Conservation (phyloP, 2,797 vertebrate species). For the Ctenosaura bakeri region DNA sequence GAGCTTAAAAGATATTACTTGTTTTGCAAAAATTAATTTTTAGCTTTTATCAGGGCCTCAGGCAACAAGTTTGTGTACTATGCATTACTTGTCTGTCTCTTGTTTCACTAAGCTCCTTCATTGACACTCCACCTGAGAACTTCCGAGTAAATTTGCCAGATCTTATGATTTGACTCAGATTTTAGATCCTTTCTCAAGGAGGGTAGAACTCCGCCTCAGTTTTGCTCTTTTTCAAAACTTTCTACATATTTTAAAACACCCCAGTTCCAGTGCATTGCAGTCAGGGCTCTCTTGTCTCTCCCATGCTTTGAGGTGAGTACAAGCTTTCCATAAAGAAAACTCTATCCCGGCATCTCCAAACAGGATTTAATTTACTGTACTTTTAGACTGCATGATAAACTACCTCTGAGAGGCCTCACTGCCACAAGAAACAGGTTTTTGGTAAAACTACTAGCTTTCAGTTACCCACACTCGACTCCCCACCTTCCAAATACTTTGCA, state of each 20-base stretch:
- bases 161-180: not conserved
- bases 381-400: too few species aligned
- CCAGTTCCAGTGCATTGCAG: not conserved
- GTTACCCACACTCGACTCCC: too few species aligned
- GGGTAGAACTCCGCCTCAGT: not conserved
- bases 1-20: not conserved
- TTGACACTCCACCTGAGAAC: not conserved
- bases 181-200: not conserved
- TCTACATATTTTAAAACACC: not conserved
- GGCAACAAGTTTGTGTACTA: not conserved
- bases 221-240: not conserved
- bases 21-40: too few species aligned
- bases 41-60: not conserved
- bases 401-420: too few species aligned
- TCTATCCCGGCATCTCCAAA: not conserved
- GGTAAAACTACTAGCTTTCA: too few species aligned
- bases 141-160: too few species aligned
- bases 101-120: not conserved
- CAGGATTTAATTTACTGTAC: too few species aligned
- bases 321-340: not conserved
- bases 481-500: too few species aligned
- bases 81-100: not conserved
- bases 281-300: not conserved
- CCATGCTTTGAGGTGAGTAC: too few species aligned
- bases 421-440: too few species aligned